Conservation (phyloP, 2,797 vertebrate genomes). For the Coranthus polyacanthus region DNA sequence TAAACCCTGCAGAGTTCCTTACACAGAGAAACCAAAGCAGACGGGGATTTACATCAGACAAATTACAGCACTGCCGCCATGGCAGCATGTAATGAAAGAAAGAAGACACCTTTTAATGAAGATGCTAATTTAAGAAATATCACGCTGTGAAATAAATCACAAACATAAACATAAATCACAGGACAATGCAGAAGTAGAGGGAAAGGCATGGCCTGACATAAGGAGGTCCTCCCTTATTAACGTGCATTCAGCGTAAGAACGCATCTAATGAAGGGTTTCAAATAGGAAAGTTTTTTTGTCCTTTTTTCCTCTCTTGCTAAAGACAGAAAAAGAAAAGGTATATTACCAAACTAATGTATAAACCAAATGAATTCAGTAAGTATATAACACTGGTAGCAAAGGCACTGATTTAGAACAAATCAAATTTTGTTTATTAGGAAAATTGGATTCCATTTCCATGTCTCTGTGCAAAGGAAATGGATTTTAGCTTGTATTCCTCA, state of each 20-base stretch:
- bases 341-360: not conserved
- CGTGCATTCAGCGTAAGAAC: constrained; percentile 15
- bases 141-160: constrained; percentile 62
- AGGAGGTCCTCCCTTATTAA: constrained; percentile 26
- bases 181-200: constrained; percentile 21
- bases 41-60: constrained; percentile 74
- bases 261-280: constrained; percentile 12
- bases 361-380: not conserved
- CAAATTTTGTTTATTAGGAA: not conserved
- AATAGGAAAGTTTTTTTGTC: too few relatives aligned
- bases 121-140: constrained; percentile 80
- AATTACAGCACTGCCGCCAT: constrained; percentile 68
- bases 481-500: not conserved
- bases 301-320: not conserved
- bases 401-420: not conserved
- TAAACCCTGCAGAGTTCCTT: constrained; percentile 74
- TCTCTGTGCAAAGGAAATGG: not conserved
- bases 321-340: not conserved
- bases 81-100: constrained; percentile 80
- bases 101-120: constrained; percentile 82
- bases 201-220: constrained; percentile 30
- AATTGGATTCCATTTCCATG: not conserved
- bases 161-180: constrained; percentile 63
- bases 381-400: not conserved
- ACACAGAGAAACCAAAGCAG: constrained; percentile 68